Conservation (phyloP, 2,888 invertebrate genomes). For the Hylaea fasciaria region DNA sequence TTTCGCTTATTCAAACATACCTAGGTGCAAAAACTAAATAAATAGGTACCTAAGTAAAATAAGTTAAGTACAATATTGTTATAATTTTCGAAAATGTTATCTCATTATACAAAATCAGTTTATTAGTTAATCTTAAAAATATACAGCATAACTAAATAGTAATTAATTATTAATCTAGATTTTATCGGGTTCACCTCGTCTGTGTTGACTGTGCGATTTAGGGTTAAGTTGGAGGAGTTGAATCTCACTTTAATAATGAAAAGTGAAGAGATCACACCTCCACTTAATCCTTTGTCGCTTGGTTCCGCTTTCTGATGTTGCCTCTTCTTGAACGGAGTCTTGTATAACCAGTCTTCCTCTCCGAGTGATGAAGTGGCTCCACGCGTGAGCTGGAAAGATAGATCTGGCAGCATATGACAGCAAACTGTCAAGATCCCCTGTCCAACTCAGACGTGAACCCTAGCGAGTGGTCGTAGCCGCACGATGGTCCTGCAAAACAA, state of each 20-base stretch:
- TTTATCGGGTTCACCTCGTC: slow-evolving; percentile 30
- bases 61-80: too few species aligned
- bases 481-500: slow-evolving; percentile 58
- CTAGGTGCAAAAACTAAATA: too few species aligned
- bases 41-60: too few species aligned
- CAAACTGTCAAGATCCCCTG: slow-evolving; percentile 85
- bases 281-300: slow-evolving; percentile 81
- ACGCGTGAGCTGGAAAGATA: slow-evolving; percentile 86
- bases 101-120: too few species aligned
- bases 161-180: background rate
- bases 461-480: slow-evolving; percentile 22
- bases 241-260: slow-evolving; percentile 84
- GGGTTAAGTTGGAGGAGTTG: slow-evolving; percentile 86
- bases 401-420: slow-evolving; percentile 81
- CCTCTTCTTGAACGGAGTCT: background rate
- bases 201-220: slow-evolving; percentile 65
- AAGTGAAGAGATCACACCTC: slow-evolving; percentile 87
- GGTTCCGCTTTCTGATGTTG: background rate
- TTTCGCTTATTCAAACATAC: too few species aligned
- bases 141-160: too few species aligned
- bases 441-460: slow-evolving; percentile 84
- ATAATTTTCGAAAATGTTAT: too few species aligned
- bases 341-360: background rate
- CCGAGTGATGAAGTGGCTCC: slow-evolving; percentile 55
- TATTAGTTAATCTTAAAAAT: too few species aligned